A percentile compares a stretch with the other conserved stretches of the same genome.
phyloP scores from a whole-genome alignment of 2,888 invertebrate genomes.

The Herminia tarsipennalis region DNA sequence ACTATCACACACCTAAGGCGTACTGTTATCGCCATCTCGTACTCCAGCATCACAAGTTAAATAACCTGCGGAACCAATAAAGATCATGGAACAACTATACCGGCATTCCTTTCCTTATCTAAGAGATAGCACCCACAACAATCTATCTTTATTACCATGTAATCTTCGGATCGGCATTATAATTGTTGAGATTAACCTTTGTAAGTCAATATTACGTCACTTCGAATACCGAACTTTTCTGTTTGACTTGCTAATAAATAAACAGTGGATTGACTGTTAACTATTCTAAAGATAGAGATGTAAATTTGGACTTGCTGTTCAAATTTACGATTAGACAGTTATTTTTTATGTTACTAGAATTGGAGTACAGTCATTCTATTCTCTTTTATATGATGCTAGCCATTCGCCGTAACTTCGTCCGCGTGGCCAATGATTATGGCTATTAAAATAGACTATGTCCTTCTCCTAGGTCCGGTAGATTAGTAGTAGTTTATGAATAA shows the following conservation, averaged over 20 bases:
- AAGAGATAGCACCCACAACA: constrained; percentile 27
- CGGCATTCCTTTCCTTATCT: constrained; percentile 33
- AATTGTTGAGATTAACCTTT: constrained; percentile 34
- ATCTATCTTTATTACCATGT: constrained; percentile 38
- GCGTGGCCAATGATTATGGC: too few relatives aligned
- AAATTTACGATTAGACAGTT: not conserved
- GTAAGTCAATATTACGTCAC: constrained; percentile 26
- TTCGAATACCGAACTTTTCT: not conserved
- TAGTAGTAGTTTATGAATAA: too few relatives aligned
- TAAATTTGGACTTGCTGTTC: constrained; percentile 4
- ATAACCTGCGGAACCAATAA: constrained; percentile 34
- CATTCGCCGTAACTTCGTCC: too few relatives aligned
- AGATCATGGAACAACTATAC: constrained; percentile 30
- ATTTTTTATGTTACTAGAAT: not conserved
- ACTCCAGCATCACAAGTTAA: constrained; percentile 4
- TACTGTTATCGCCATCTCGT: constrained; percentile 3
- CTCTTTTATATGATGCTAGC: too few relatives aligned
- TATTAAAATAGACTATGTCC: too few relatives aligned
- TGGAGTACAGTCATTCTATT: too few relatives aligned
- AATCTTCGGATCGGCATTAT: constrained; percentile 39
- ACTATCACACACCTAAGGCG: too few relatives aligned
- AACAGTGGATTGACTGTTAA: not conserved
- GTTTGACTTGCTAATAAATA: constrained; percentile 9
- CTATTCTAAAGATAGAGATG: not conserved
- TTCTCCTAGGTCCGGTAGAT: too few relatives aligned